Evolutionary conservation across 2,113 vertebrate species (phyloP).

Genomic region (Pica pica): DNA sequence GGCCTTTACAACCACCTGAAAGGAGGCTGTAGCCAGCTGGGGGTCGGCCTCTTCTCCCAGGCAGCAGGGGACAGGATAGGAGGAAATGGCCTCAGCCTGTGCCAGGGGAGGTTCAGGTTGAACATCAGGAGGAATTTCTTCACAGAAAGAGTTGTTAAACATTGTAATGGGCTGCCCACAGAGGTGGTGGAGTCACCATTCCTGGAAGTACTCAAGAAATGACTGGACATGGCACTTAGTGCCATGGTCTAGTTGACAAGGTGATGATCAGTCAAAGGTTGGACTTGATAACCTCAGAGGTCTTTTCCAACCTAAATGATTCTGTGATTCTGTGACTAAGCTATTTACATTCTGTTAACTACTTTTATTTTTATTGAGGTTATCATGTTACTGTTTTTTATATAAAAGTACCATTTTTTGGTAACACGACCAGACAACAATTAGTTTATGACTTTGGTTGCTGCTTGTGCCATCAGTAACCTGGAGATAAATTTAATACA

Average conservation of each 20-base stretch:
- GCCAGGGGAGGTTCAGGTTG: neutral
- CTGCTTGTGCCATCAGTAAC: neutral
- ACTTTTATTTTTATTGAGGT: neutral
- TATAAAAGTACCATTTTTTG: neutral
- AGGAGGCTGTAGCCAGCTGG: neutral
- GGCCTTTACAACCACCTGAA: neutral
- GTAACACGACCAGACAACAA: neutral
- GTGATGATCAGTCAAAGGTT: neutral
- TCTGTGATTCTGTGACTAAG: neutral
- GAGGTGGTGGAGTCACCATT: neutral
- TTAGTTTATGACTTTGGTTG: neutral
- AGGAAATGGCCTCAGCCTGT: neutral
- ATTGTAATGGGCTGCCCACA: neutral
- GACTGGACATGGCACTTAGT: neutral
- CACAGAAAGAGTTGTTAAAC: neutral
- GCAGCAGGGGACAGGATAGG: neutral
- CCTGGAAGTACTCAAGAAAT: neutral
- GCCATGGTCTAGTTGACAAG: neutral
- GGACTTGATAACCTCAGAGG: neutral
- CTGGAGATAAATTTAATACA: neutral
- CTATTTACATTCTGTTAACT: neutral
- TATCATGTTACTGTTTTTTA: neutral
- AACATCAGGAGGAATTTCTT: neutral
- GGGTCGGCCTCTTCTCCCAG: neutral
- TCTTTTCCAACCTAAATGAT: neutral